Evolutionary conservation across 2,797 vertebrate genomes (phyloP), one percentile per base, ranked within the genome.

Genomic region (Sciurus carolinensis): DNA sequence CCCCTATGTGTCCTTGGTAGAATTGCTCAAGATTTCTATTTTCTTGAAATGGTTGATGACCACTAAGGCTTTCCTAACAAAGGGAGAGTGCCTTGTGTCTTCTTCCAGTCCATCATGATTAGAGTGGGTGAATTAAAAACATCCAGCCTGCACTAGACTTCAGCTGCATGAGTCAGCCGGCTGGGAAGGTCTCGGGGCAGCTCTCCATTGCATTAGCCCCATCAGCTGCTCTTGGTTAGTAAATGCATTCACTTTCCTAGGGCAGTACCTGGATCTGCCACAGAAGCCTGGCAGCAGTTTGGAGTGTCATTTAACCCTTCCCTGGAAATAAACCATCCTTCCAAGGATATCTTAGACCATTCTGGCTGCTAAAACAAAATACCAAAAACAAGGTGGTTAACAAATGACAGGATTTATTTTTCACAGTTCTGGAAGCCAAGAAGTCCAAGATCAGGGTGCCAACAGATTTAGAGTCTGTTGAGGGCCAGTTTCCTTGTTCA

Each of bases 201-300:
- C 96, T 97, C 95, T 97, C 93, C 52, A 62, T 77, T 82, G 72
- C 92, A 87, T 96, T 95, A 95, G 24, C 80, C 36, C 80, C 92
- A 96, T 98, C 86, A 90, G 96, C 94, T 97, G 95, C 88, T 97
- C 95, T 91, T 98, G 95, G 95, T 98, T 96, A 98, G 75, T 75
- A 95, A 89, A 95, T 77, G 76, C 52, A 80, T 86, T 97, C 91
- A 96, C 95, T 95, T 98, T 97, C 95, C 93, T 75, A 1, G 85
- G 95, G 95, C 87, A 95, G 86, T 80, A 39, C 57, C 87, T 62
- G 87, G 64, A 76, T 94, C 79, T 96, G 88, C 62, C 76, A 30
- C 83, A 75, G 85, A 57, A 95, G 52, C 17, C 62, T 66, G 3
- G 2, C 62, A 81, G 30, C 0, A 76, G 3, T 76, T 6, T 2